Evolutionary conservation across 2,888 invertebrate genomes (phyloP).

Genomic region (Nebria brevicollis): DNA sequence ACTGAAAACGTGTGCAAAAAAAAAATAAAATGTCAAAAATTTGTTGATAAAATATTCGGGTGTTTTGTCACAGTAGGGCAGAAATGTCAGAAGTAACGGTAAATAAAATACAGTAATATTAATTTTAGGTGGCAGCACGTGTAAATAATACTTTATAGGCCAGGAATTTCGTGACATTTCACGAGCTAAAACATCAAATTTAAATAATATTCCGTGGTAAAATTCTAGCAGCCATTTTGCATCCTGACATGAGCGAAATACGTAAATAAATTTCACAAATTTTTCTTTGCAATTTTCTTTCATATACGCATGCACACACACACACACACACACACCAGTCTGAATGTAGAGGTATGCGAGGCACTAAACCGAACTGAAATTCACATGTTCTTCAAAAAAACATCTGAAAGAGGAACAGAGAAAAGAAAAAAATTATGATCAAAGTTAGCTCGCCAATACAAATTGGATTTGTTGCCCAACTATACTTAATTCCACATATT

Average conservation of each 20-base stretch:
- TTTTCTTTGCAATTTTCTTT: conserved; percentile 22
- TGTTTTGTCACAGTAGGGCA: background rate
- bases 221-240: conserved; percentile 33
- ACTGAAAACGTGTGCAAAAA: too few species aligned
- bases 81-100: background rate
- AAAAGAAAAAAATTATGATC: background rate
- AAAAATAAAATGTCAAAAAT: background rate
- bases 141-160: conserved; percentile 25
- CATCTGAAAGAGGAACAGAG: background rate
- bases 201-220: conserved; percentile 24
- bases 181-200: conserved; percentile 31
- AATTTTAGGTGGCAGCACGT: conserved; percentile 28
- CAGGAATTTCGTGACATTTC: conserved; percentile 12
- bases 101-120: conserved; percentile 30
- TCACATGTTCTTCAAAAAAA: background rate
- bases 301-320: background rate
- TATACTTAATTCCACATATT: background rate
- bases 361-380: background rate
- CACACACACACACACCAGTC: background rate
- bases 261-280: conserved; percentile 35
- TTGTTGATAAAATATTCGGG: background rate
- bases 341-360: background rate
- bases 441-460: background rate
- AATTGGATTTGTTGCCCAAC: background rate
- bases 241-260: conserved; percentile 37